phyloP scores from a whole-genome alignment of 1,140 invertebrate species.

The Tribolium madens region DNA sequence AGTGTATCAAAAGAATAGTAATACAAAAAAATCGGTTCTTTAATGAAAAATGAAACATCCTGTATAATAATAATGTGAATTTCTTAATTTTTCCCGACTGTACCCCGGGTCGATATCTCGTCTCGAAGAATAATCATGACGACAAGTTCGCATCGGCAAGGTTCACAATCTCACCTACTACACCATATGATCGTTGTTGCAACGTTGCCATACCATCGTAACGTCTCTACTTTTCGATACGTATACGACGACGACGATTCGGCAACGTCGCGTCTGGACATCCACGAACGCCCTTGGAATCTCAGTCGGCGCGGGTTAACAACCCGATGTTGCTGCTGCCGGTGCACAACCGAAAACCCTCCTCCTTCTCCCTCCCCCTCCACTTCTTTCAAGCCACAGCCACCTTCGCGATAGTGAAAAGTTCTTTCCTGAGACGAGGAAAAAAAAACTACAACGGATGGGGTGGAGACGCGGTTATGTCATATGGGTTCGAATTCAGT shows the following conservation, averaged over 20 bases:
- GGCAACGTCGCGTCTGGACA: conserved; percentile 35
- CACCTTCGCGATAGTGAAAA: conserved; percentile 8
- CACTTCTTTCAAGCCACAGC: background rate
- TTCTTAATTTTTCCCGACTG: background rate
- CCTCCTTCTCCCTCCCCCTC: background rate
- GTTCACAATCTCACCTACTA: conserved; percentile 34
- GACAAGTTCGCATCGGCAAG: conserved; percentile 27
- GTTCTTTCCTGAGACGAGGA: background rate
- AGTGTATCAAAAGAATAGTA: background rate
- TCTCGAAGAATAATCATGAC: background rate
- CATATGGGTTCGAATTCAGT: background rate
- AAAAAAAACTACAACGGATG: background rate
- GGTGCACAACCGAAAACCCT: conserved; percentile 25
- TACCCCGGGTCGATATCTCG: background rate
- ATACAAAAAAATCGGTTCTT: background rate
- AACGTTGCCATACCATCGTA: background rate
- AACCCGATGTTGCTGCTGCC: conserved; percentile 30
- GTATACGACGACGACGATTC: background rate
- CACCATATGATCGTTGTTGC: conserved; percentile 13
- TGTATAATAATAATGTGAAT: background rate
- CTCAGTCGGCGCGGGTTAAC: conserved; percentile 35
- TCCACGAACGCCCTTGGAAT: conserved; percentile 37
- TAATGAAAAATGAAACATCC: background rate
- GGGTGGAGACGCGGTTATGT: background rate
- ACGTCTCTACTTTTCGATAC: background rate